Conservation (phyloP, 2,797 vertebrate genomes). For the Rhabdomys pumilio region DNA sequence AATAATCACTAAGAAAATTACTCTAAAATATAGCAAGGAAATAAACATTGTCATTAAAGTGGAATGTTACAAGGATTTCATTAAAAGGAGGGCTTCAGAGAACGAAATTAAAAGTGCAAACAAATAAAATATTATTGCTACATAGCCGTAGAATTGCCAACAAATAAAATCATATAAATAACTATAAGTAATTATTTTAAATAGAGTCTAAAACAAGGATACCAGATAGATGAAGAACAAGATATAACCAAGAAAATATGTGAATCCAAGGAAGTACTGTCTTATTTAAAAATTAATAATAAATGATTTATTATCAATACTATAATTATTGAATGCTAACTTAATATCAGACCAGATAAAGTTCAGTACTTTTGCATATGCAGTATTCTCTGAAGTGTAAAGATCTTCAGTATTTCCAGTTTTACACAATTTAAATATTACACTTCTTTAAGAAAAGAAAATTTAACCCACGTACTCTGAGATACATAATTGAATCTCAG, state of each 20-base stretch:
- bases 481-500: background rate
- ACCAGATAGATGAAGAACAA: background rate
- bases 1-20: background rate
- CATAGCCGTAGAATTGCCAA: background rate
- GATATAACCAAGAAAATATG: background rate
- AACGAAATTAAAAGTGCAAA: background rate
- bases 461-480: background rate
- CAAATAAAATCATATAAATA: background rate
- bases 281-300: background rate
- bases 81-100: background rate
- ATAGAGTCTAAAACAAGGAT: background rate
- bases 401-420: background rate
- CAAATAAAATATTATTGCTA: background rate
- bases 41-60: background rate
- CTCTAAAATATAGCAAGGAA: background rate
- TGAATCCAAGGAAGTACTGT: background rate
- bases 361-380: background rate
- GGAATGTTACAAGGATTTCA: background rate
- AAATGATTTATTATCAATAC: background rate
- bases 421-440: background rate
- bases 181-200: background rate
- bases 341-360: background rate
- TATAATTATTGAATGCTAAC: background rate
- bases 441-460: background rate
- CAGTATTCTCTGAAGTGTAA: background rate